These are phyloP conservation scores for Egretta garzetta DNA, from an alignment of 2,113 vertebrate species.

Conservation along the genomic window DNA sequence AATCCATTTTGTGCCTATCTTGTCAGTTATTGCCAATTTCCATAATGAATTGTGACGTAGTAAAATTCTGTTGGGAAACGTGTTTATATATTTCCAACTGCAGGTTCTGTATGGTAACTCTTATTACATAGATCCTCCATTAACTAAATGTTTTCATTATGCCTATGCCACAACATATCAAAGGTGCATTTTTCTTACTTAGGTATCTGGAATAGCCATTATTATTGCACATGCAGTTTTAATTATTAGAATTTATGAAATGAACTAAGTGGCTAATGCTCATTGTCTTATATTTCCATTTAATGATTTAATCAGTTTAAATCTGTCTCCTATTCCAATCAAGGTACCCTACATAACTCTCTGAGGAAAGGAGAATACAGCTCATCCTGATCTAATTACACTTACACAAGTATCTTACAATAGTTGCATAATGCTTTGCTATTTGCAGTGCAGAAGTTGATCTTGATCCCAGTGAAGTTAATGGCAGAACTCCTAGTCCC, in stretches of 20 bases:
- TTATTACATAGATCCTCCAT: constrained; percentile 67
- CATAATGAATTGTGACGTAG: constrained; percentile 59
- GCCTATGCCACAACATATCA: constrained; percentile 44
- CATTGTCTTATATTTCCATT: constrained; percentile 43
- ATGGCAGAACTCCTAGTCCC: background rate
- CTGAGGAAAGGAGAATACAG: background rate
- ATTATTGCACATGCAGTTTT: constrained; percentile 66
- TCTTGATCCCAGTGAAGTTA: background rate
- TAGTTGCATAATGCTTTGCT: background rate
- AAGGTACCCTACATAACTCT: background rate
- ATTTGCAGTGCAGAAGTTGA: background rate
- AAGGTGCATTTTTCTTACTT: constrained; percentile 34
- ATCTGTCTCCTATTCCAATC: constrained; percentile 31
- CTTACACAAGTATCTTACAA: background rate
- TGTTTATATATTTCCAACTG: constrained; percentile 59
- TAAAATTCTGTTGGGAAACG: constrained; percentile 49
- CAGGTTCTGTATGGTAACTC: constrained; percentile 46
- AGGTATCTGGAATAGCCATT: constrained; percentile 25
- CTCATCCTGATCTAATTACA: background rate
- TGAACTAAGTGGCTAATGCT: constrained; percentile 40
- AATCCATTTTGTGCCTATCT: constrained; percentile 68
- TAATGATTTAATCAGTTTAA: constrained; percentile 42
- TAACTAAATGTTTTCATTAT: constrained; percentile 50
- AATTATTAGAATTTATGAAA: constrained; percentile 57
- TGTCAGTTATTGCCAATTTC: constrained; percentile 64